A percentile compares a stretch with the other conserved stretches of the same genome.
Evolutionary conservation across 2,113 vertebrate genomes (phyloP).

Genomic region (Nansenia antarctica): DNA sequence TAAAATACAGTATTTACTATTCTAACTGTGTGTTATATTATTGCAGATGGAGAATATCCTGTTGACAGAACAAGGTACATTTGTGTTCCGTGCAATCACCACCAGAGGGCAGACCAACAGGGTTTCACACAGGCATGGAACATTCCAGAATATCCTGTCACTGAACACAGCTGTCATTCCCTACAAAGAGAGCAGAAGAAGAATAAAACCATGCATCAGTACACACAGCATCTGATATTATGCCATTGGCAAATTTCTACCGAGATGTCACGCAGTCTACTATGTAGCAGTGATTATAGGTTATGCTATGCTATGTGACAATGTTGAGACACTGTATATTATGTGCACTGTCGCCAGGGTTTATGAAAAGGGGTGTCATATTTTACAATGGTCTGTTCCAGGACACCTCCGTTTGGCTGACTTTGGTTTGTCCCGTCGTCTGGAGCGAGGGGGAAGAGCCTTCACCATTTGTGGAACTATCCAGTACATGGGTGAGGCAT

Average conservation of each 20-base stretch:
- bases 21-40: conserved; percentile 12
- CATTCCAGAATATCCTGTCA: conserved; percentile 23
- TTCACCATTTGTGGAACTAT: conserved; percentile 95
- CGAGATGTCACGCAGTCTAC: too few species aligned
- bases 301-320: too few species aligned
- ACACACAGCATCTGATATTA: too few species aligned
- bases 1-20: neutral
- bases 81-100: conserved; percentile 5
- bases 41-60: conserved; percentile 96
- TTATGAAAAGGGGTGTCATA: too few species aligned
- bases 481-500: conserved; percentile 92
- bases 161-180: conserved; percentile 3
- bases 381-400: conserved; percentile 65
- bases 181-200: neutral
- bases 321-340: too few species aligned
- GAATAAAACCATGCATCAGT: too few species aligned
- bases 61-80: conserved; percentile 88
- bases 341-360: too few species aligned
- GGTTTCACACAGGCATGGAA: neutral
- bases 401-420: conserved; percentile 93
- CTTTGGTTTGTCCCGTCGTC: conserved; percentile 88
- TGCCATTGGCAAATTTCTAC: too few species aligned
- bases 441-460: conserved; percentile 83
- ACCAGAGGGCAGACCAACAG: conserved; percentile 54
- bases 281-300: too few species aligned